Percentiles rank a stretch among this genome's conserved stretches.
phyloP scores from a whole-genome alignment of 92 coral and sea anemone species.

The Porites evermanni region DNA sequence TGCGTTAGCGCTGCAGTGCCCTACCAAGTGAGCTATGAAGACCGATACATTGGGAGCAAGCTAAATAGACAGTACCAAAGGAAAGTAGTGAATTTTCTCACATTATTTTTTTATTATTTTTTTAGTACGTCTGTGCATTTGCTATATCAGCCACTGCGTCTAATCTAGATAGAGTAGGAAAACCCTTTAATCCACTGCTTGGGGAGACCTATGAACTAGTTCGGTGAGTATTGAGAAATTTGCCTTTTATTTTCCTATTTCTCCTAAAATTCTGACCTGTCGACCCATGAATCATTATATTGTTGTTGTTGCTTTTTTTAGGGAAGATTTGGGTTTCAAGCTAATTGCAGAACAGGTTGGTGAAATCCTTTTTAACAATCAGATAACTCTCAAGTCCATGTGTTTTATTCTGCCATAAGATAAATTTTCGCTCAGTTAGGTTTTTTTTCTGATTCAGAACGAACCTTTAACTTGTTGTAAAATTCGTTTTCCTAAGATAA shows the following conservation, averaged over 20 bases:
- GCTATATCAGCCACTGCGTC: conserved; percentile 98
- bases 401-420: neutral
- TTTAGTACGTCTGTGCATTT: conserved; percentile 90
- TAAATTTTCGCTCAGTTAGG: too few species aligned
- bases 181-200: conserved; percentile 95
- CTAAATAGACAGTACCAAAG: too few species aligned
- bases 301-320: conserved; percentile 16
- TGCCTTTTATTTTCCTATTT: neutral
- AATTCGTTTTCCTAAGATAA: too few species aligned
- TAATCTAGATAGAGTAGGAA: conserved; percentile 94
- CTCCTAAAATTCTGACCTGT: neutral
- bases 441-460: too few species aligned
- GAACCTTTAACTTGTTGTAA: too few species aligned
- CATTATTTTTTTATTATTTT: neutral
- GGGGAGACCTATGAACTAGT: conserved; percentile 97
- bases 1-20: too few species aligned
- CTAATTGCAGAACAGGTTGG: conserved; percentile 92
- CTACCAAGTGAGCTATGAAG: too few species aligned
- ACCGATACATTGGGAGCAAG: too few species aligned
- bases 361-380: neutral
- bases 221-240: conserved; percentile 57
- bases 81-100: neutral
- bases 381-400: neutral
- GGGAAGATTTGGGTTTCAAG: conserved; percentile 95
- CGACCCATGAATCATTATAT: neutral